Percentiles rank a stretch among this genome's conserved stretches.
These are phyloP conservation scores for Abramis brama DNA, from an alignment of 2,113 vertebrate genomes.

Conservation along the genomic window DNA sequence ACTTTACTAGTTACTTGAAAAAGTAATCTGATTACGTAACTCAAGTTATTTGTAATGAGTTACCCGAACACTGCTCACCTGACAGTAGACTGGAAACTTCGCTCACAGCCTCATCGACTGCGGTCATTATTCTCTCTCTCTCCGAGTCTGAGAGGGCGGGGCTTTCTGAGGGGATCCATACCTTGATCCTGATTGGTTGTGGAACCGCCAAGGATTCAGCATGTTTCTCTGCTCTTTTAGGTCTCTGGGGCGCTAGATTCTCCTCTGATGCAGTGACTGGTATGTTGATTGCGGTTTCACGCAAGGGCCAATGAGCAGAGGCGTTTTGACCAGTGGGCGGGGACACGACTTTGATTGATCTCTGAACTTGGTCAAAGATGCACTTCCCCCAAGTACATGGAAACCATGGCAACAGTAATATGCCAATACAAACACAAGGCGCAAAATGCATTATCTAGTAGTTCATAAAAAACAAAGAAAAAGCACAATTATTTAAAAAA, in stretches of 20 bases:
- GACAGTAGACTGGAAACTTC: constrained; percentile 71
- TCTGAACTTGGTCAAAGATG: constrained; percentile 75
- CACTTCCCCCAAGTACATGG: constrained; percentile 63
- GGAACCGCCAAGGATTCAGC: not conserved
- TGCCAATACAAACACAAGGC: not conserved
- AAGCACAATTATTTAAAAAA: not conserved
- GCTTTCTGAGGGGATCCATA: constrained; percentile 68
- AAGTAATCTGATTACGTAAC: too few species aligned
- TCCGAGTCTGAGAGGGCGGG: constrained; percentile 60
- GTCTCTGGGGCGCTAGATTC: constrained; percentile 1
- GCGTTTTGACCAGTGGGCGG: constrained; percentile 17
- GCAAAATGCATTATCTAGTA: constrained; percentile 12
- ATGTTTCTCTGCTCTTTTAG: constrained; percentile 29
- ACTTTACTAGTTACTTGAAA: too few species aligned
- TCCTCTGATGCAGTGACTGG: not conserved
- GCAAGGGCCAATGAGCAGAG: not conserved
- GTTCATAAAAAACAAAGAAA: not conserved
- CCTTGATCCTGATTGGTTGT: constrained; percentile 75
- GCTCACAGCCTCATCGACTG: constrained; percentile 68
- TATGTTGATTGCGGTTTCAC: not conserved
- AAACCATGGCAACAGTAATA: constrained; percentile 55
- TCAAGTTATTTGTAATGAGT: too few species aligned
- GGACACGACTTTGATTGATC: constrained; percentile 61
- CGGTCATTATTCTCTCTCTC: constrained; percentile 61
- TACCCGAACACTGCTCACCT: constrained; percentile 59